Conservation (phyloP, 2,888 invertebrate species). For the Dioctria linearis region DNA sequence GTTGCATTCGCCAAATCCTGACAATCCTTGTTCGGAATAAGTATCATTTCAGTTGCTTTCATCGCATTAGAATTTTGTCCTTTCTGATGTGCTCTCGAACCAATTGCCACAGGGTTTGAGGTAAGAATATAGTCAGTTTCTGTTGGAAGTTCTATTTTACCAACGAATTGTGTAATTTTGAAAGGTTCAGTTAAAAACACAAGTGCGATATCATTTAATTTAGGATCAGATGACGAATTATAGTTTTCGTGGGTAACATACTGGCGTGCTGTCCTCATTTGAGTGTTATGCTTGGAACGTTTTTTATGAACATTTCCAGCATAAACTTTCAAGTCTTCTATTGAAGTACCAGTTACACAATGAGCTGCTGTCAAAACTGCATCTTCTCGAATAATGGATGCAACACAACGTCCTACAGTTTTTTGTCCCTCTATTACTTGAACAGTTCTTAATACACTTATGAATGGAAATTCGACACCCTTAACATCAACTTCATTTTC, state of each 20-base stretch:
- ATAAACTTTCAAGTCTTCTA: not conserved
- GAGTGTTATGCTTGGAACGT: not conserved
- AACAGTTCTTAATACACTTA: not conserved
- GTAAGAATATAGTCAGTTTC: not conserved
- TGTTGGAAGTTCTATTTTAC: not conserved
- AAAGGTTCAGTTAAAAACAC: not conserved
- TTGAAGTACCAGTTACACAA: not conserved
- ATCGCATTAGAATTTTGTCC: not conserved
- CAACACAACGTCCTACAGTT: not conserved
- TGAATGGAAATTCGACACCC: not conserved
- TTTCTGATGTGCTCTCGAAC: not conserved
- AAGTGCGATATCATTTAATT: slow-evolving; percentile 12
- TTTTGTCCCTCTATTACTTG: not conserved
- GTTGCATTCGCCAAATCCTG: not conserved
- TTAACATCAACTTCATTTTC: not conserved
- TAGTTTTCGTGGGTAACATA: not conserved
- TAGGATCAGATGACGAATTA: not conserved
- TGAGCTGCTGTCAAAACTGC: slow-evolving; percentile 26
- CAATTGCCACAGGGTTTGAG: not conserved
- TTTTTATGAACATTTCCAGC: not conserved
- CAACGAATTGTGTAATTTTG: not conserved
- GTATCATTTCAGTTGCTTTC: not conserved
- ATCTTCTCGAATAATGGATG: slow-evolving; percentile 2
- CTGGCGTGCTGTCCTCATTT: not conserved
- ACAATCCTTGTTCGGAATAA: slow-evolving; percentile 1